Conservation (phyloP, 2,797 vertebrate species). For the Pseudochirops corinnae region DNA sequence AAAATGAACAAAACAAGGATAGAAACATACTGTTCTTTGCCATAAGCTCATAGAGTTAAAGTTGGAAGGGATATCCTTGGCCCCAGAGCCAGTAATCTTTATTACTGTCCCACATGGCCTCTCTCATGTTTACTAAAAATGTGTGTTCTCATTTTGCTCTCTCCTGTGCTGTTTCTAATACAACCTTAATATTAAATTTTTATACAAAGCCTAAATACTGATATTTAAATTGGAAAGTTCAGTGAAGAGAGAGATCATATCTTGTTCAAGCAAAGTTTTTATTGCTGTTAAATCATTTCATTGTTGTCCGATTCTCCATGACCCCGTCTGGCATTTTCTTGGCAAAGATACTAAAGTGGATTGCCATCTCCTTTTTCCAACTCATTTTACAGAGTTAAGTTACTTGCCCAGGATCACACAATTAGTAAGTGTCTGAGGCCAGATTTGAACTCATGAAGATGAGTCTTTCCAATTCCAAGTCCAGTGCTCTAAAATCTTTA, state of each 20-base stretch:
- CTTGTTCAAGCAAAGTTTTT: conserved; percentile 50
- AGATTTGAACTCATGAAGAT: not conserved
- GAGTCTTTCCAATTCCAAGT: not conserved
- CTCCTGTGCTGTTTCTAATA: conserved; percentile 40
- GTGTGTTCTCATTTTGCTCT: conserved; percentile 28
- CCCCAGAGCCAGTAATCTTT: conserved; percentile 1
- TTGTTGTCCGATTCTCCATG: not conserved
- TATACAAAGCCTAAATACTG: not conserved
- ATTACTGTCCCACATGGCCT: not conserved
- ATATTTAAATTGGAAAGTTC: conserved; percentile 37
- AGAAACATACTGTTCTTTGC: not conserved
- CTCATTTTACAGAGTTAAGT: not conserved
- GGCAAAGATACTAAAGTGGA: not conserved
- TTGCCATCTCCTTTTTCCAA: not conserved
- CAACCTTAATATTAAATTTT: conserved; percentile 45
- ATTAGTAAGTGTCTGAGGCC: not conserved
- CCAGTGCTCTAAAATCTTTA: not conserved
- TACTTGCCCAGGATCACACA: not conserved
- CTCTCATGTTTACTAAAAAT: conserved; percentile 27
- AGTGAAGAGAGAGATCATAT: not conserved
- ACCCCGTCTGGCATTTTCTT: not conserved
- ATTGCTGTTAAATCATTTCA: not conserved
- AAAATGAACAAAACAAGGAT: not conserved
- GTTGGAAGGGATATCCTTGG: not conserved
- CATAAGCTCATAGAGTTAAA: not conserved